phyloP scores from a whole-genome alignment of 2,797 vertebrate species.

The Numenius phaeopus region DNA sequence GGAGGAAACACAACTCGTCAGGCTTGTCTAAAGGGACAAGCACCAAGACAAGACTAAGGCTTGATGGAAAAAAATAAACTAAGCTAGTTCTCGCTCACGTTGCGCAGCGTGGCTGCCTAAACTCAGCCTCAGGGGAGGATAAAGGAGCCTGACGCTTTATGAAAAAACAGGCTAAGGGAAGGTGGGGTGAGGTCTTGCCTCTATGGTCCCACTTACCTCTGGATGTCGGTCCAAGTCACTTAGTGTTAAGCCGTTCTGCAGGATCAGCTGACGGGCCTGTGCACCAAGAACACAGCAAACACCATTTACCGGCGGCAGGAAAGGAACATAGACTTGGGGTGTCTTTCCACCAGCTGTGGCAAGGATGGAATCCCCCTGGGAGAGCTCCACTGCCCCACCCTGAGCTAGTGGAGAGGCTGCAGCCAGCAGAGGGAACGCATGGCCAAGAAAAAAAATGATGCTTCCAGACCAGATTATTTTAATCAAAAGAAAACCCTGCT shows the following conservation, averaged over 20 bases:
- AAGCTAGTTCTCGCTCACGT: background rate
- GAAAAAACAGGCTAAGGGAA: background rate
- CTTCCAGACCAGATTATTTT: background rate
- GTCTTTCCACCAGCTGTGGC: background rate
- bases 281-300: constrained; percentile 34
- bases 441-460: background rate
- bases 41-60: background rate
- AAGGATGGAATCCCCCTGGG: background rate
- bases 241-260: constrained; percentile 89
- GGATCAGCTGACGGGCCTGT: constrained; percentile 95
- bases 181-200: background rate
- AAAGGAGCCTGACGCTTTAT: background rate
- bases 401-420: background rate
- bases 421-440: background rate
- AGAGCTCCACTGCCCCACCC: background rate
- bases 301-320: background rate
- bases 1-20: background rate
- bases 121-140: background rate
- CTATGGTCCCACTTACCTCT: constrained; percentile 81
- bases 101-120: background rate
- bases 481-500: background rate
- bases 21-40: background rate
- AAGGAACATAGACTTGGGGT: background rate
- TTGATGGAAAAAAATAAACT: background rate
- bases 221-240: constrained; percentile 96